Evolutionary conservation across 2,888 invertebrate species (phyloP).

Genomic region (Coremacera marginata): DNA sequence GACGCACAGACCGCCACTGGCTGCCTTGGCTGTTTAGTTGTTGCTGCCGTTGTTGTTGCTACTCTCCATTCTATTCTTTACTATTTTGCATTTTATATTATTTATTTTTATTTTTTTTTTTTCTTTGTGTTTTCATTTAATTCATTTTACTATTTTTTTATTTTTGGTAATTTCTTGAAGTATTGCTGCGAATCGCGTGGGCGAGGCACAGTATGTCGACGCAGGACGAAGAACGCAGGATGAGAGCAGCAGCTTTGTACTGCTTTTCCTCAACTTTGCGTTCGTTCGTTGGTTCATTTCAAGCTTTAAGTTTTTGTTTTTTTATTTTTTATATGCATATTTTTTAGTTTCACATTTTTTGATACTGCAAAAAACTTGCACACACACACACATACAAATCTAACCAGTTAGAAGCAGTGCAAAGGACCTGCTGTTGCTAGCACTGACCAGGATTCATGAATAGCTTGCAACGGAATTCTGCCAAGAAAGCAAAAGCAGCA

Average conservation of each 20-base stretch:
- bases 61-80: background rate
- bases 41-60: background rate
- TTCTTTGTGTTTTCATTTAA: background rate
- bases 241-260: no score
- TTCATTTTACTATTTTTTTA: background rate
- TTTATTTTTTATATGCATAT: background rate
- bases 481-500: background rate
- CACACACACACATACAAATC: constrained; percentile 20
- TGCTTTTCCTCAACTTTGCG: background rate
- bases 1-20: constrained; percentile 16
- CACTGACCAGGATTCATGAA: no score
- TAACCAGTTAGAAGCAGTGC: background rate
- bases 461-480: no score
- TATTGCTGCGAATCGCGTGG: no score
- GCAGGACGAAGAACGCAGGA: background rate
- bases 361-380: background rate
- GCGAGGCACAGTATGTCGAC: background rate
- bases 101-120: background rate
- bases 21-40: constrained; percentile 8
- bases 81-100: background rate
- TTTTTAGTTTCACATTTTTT: constrained; percentile 6
- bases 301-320: background rate
- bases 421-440: background rate
- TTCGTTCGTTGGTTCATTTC: background rate
- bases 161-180: background rate